phyloP scores from a whole-genome alignment of 2,888 invertebrate species.

The Macrophya alboannulata region DNA sequence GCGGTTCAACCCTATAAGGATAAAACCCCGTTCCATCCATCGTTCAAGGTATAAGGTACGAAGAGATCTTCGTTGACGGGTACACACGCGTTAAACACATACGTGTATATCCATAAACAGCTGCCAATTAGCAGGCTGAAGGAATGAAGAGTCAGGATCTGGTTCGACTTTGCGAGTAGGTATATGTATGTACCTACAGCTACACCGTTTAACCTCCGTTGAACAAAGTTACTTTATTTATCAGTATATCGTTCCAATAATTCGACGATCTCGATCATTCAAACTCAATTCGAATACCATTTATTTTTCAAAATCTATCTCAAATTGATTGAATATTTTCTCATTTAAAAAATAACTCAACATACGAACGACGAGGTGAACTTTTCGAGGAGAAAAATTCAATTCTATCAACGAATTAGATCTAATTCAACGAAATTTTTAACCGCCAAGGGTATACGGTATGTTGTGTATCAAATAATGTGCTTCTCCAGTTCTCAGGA shows the following conservation, averaged over 20 bases:
- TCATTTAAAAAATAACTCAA: no score
- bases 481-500: slow-evolving; percentile 31
- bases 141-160: neutral
- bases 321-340: no score
- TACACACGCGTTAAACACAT: neutral
- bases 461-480: neutral
- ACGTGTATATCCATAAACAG: slow-evolving; percentile 22
- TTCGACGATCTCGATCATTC: neutral
- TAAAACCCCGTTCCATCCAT: neutral
- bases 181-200: no score
- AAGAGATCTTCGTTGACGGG: slow-evolving; percentile 22
- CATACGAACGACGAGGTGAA: neutral
- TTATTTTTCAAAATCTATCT: no score
- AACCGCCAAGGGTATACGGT: neutral
- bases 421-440: neutral
- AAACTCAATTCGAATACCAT: neutral
- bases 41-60: neutral
- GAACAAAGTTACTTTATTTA: neutral
- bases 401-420: neutral
- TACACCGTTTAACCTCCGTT: neutral
- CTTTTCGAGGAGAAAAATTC: neutral
- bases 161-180: neutral
- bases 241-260: neutral
- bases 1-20: neutral
- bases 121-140: slow-evolving; percentile 39